Base-by-base conservation (phyloP, 2,113 vertebrate genomes). In the Leptodactylus fuscus region DNA sequence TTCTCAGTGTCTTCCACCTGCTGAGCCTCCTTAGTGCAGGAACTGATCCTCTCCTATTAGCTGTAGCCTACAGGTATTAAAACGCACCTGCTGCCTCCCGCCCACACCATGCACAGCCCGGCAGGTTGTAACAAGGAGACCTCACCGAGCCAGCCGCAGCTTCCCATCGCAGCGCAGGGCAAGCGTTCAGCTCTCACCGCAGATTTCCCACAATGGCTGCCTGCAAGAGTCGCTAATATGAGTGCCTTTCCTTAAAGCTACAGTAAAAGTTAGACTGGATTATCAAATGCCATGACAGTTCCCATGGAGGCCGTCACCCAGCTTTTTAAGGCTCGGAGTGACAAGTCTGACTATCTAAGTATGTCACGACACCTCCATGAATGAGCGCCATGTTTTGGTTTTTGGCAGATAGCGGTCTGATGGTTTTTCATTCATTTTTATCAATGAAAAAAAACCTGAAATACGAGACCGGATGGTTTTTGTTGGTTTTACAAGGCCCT, bases 61-160 rank as follows among this genome's bases (percentile, higher is more conserved):
- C 88, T 87, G 90, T 92, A 93, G 91, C 92, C 92, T 90, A 65
- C 77, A 91, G 92, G 90, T 87, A 92, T 88, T 88, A 91, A 91
- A 89, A 92, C 89, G 89, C 91, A 91, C 91, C 91, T 91, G 91
- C 76, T 81, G 2, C 81, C 24, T 85, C 83, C 91, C 89, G 73
- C 91, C 91, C 90, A 69, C 80, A 51, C 29, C 15, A 81, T 87
- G 89, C 88, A 79, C 88, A 81, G 85, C 75, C 58, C 87, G 87
- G 87, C 91, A 90, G 87, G 87, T 87, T 90, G 88, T 82, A 89
- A 89, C 91, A 92, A 5, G 20, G 74, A 85, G 67, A 46, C 67
- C 46, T 48, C 29, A 49, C 9, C 46, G 60, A 24, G 51, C 16
- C n/a, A 67, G 60, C 70, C n/a, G 22, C 74, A 29, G 83, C 58